phyloP scores from a whole-genome alignment of 1,140 invertebrate genomes.

The Littorina saxatilis region DNA sequence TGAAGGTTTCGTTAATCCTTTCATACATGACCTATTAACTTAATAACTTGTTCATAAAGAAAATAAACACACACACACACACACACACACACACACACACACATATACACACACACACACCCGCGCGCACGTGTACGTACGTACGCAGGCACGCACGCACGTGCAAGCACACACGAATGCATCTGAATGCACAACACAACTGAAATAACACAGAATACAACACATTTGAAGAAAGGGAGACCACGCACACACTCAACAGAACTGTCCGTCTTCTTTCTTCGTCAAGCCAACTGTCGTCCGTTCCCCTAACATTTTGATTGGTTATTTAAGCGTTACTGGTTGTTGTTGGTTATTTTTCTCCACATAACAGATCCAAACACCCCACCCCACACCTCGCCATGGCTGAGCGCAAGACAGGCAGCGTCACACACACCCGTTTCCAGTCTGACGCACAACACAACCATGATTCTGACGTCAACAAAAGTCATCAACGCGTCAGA shows the following conservation, averaged over 20 bases:
- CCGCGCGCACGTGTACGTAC: too few species aligned
- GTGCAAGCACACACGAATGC: too few species aligned
- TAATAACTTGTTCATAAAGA: too few species aligned
- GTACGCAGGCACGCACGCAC: too few species aligned
- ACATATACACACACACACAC: too few species aligned
- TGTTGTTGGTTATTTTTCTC: not conserved
- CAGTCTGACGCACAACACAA: not conserved
- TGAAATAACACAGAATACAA: too few species aligned
- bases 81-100: not conserved
- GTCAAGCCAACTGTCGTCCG: not conserved
- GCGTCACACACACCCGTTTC: not conserved
- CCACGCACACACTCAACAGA: not conserved
- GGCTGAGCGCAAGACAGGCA: not conserved
- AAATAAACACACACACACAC: too few species aligned
- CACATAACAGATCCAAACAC: not conserved
- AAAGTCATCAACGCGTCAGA: constrained; percentile 15
- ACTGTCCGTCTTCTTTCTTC: not conserved
- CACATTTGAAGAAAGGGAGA: not conserved
- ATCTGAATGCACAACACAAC: too few species aligned
- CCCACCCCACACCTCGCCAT: not conserved
- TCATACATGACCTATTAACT: too few species aligned
- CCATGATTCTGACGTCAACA: constrained; percentile 14
- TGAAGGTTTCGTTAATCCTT: too few species aligned
- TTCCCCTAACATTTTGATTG: not conserved
- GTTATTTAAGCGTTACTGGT: not conserved